A percentile compares a stretch with the other conserved stretches of the same genome.
phyloP scores from a whole-genome alignment of 2,797 vertebrate species.

The Diplodus puntazzo region DNA sequence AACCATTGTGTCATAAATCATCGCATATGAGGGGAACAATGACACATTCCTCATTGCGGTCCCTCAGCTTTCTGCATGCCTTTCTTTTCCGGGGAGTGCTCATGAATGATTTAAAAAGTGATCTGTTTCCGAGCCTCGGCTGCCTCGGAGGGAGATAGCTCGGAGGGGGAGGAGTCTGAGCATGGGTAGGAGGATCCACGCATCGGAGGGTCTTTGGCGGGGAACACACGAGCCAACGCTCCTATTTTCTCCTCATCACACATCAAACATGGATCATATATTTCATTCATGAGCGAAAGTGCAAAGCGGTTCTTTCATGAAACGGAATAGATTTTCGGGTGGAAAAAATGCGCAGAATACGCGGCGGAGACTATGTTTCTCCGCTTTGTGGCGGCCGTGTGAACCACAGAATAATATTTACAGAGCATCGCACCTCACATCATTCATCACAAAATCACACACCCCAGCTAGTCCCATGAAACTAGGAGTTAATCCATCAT shows the following conservation, averaged over 20 bases:
- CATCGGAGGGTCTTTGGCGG: constrained; percentile 10
- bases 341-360: constrained; percentile 17
- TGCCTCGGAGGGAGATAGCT: constrained; percentile 63
- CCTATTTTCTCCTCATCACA: constrained; percentile 27
- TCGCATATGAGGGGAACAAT: constrained; percentile 75
- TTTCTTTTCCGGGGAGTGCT: constrained; percentile 76
- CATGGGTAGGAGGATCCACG: constrained; percentile 51
- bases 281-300: constrained; percentile 66
- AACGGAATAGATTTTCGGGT: constrained; percentile 48
- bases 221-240: constrained; percentile 10
- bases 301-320: constrained; percentile 55
- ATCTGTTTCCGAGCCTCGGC: constrained; percentile 75
- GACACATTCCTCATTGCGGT: constrained; percentile 77
- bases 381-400: constrained; percentile 53
- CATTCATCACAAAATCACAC: constrained; percentile 83
- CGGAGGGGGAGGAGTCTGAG: constrained; percentile 62
- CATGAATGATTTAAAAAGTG: constrained; percentile 86
- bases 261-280: constrained; percentile 44
- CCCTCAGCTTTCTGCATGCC: constrained; percentile 76
- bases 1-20: constrained; percentile 84
- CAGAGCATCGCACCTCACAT: constrained; percentile 75
- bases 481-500: constrained; percentile 86
- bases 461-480: constrained; percentile 80
- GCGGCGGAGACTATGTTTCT: constrained; percentile 26
- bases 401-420: constrained; percentile 81